Conservation (phyloP, 2,888 invertebrate species). For the Diaperis boleti region DNA sequence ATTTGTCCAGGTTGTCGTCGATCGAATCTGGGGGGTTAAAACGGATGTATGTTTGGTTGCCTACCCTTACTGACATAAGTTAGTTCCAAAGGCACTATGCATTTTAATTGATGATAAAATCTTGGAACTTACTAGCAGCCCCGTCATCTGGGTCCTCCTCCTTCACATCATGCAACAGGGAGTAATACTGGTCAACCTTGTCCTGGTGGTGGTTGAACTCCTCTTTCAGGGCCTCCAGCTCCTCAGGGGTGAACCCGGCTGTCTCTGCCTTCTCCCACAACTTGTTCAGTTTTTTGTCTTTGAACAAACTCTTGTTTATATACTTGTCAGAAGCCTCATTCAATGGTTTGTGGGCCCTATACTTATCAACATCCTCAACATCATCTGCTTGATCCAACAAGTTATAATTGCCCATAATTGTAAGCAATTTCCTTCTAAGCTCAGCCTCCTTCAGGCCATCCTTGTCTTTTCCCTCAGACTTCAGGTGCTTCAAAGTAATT, state of each 20-base stretch:
- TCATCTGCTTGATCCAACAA: conserved; percentile 85
- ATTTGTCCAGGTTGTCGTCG: conserved; percentile 78
- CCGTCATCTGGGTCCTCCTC: conserved; percentile 70
- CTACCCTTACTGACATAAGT: not conserved
- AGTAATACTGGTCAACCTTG: conserved; percentile 91
- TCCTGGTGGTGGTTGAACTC: conserved; percentile 94
- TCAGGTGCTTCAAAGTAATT: conserved; percentile 83
- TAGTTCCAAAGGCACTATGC: no score
- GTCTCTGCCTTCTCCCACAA: conserved; percentile 91
- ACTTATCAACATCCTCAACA: conserved; percentile 71
- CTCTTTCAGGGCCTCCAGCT: conserved; percentile 84
- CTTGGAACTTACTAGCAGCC: conserved; percentile 72
- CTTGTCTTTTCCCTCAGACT: conserved; percentile 86
- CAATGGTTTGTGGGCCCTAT: conserved; percentile 69
- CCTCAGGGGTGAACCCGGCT: conserved; percentile 88
- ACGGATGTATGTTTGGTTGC: no score
- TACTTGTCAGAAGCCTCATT: conserved; percentile 71
- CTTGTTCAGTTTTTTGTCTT: conserved; percentile 90
- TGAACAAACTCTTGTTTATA: conserved; percentile 82
- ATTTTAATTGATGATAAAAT: not conserved
- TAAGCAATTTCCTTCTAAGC: conserved; percentile 81
- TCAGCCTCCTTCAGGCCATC: conserved; percentile 88
- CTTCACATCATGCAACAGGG: conserved; percentile 79
- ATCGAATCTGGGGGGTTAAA: conserved; percentile 72
- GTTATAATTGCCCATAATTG: conserved; percentile 85